Conservation (phyloP, 1,140 invertebrate genomes). For the Chelonus insularis region DNA sequence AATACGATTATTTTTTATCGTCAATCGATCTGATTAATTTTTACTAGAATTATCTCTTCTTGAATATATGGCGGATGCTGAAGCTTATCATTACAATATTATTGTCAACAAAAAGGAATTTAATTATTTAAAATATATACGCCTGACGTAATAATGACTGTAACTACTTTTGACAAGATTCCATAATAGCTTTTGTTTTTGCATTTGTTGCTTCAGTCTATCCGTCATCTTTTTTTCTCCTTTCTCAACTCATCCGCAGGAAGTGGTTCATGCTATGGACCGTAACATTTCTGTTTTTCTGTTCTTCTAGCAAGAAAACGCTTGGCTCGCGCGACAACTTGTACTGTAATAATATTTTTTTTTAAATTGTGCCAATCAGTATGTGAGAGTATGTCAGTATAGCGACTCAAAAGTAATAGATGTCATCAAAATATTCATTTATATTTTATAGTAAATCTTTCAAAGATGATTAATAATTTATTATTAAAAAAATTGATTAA, state of each 20-base stretch:
- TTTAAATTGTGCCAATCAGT: background rate
- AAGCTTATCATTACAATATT: too few species aligned
- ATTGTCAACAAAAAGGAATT: too few species aligned
- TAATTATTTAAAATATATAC: too few species aligned
- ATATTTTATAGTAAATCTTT: too few species aligned
- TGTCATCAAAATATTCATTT: too few species aligned
- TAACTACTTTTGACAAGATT: background rate
- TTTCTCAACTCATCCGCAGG: background rate
- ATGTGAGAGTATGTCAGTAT: background rate
- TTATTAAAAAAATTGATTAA: too few species aligned
- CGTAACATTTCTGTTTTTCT: background rate
- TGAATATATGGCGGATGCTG: background rate
- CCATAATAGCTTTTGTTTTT: background rate
- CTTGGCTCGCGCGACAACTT: background rate
- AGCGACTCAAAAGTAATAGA: too few species aligned
- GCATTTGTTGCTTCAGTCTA: constrained; percentile 3
- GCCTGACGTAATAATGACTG: constrained; percentile 9
- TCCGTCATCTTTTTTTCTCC: background rate
- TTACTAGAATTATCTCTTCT: too few species aligned
- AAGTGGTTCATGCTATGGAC: background rate
- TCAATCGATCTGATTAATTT: too few species aligned
- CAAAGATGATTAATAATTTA: too few species aligned
- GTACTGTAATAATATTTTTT: background rate
- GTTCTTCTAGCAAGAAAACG: background rate
- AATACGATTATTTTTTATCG: too few species aligned